Conservation (phyloP, 2,113 vertebrate genomes). For the Leptosomus discolor region DNA sequence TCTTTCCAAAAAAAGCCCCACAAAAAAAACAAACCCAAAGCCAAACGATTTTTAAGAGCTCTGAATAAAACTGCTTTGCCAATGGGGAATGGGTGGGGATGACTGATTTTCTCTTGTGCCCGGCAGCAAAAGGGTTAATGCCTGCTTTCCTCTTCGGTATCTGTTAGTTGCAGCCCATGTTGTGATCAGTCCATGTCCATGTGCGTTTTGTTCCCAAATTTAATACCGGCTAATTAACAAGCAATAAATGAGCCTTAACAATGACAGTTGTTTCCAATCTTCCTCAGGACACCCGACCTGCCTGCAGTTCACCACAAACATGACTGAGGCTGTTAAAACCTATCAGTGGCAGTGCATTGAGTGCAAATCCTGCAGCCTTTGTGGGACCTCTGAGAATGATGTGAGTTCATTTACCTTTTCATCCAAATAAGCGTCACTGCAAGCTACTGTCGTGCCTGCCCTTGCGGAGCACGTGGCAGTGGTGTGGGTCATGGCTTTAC, state of each 20-base stretch:
- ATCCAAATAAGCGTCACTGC: not conserved
- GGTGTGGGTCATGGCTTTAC: not conserved
- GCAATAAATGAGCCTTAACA: not conserved
- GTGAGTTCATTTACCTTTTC: conserved; percentile 77
- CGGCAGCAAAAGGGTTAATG: conserved; percentile 70
- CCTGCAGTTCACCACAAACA: conserved; percentile 97
- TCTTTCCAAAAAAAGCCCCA: not conserved
- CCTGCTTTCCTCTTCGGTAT: conserved; percentile 59
- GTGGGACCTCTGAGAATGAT: conserved; percentile 97
- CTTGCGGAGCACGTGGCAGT: not conserved
- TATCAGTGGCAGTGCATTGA: conserved; percentile 99
- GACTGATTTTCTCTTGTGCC: conserved; percentile 56
- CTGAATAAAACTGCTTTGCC: conserved; percentile 64
- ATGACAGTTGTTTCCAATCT: conserved; percentile 53
- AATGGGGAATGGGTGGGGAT: conserved; percentile 33
- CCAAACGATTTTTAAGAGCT: conserved; percentile 70
- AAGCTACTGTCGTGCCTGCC: not conserved
- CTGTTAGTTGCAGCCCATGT: conserved; percentile 63
- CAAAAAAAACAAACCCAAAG: not conserved
- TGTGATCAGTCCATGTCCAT: conserved; percentile 72
- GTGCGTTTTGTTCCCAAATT: conserved; percentile 62
- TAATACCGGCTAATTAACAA: conserved; percentile 2
- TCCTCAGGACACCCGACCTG: conserved; percentile 93
- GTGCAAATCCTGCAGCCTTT: conserved; percentile 98
- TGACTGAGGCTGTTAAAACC: conserved; percentile 94